Base-by-base conservation (phyloP, 1,140 invertebrate genomes). In the Hycleus cichorii region DNA sequence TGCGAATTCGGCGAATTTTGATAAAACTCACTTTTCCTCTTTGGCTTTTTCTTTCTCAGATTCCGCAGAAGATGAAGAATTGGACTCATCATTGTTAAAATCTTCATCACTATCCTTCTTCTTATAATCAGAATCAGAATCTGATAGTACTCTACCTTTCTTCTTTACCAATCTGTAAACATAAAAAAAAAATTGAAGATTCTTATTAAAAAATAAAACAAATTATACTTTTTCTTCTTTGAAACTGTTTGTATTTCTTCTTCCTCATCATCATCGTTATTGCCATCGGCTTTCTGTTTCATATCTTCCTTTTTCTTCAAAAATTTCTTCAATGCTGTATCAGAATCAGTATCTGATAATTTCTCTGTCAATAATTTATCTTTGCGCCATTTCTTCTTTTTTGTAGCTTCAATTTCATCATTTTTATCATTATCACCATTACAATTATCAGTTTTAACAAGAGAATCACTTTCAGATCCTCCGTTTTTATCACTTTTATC, bases 291-390 rank as follows among this genome's bases (percentile, higher is more conserved):
- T n/a, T 55, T 56, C 8, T 59, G 43, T 39, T 51, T 47, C 4
- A 52, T 40, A 6, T 59, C 54, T 48, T 61, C 57, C 39, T 66
- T 67, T 7, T 32, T 25, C 47, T 62, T 9, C 47, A 49, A 32
- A 45, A 63, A 63, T 49, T 61, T 62, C 7, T 40, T 12, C 47
- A 68, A 62, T 24, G 60, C 60, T 38, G 61, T 63, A 25, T 66
- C 68, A 12, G 60, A 63, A 58, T 69, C 66, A 43, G 54, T 64
- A 39, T 45, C 60, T 2, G 55, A 59, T 8, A 64, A 46, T 25
- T 59, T 63, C 38, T 47, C 39, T 12, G 60, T 66, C 6, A 59
- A 44, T 10, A 62, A 39, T 38, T 62, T 63, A 46, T 68, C 60
- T 42, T 48, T 55, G 6, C 52, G 39, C 58, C 62, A 60, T 26